Evolutionary conservation across 2,797 vertebrate species (phyloP), one percentile per base, ranked within the genome.

Genomic region (Antennarius maculatus): DNA sequence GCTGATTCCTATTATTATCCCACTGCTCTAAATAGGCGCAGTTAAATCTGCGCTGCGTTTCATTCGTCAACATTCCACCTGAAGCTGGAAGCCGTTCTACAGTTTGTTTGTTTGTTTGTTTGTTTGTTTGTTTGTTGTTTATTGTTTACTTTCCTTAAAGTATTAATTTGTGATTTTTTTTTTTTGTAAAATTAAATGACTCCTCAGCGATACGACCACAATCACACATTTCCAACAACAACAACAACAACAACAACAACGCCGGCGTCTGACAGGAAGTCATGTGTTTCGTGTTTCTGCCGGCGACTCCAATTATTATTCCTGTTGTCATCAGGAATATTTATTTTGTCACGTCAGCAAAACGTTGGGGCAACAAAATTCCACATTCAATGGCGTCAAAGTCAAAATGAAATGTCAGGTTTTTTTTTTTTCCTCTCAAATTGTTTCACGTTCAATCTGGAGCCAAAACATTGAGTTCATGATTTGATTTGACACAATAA

Each of bases 1-100:
- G 73, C 78, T 46, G 47, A 69, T 72, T 83, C 62, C 49, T 70
- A 76, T 88, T 80, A 83, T 80, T 77, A 75, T 61, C 71, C 63
- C 46, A 23, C 69, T 29, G 17, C 74, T 78, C 57, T 49, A 65
- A 80, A 82, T 67, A 53, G 78, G 52, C 77, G 84, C 17, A 49
- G 73, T 50, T 72, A 69, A 74, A 82, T 81, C 55, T 59, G 79
- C 86, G 90, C 81, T n/a, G n/a, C n/a, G n/a, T 83, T 81, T 68
- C 52, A 31, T 61, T 85, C 78, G 61, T 71, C 54, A 71, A 67
- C 74, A 46, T 37, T 48, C 77, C 63, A 78, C 77, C 61, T 50
- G 37, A 61, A 77, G 73, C 80, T 74, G 58, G 54, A 16, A 66
- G 76, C 57, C 71, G 6, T 56, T 66, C 63, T 63, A 37, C 61